Evolutionary conservation across 2,113 vertebrate species (phyloP).

Genomic region (Athene cunicularia): DNA sequence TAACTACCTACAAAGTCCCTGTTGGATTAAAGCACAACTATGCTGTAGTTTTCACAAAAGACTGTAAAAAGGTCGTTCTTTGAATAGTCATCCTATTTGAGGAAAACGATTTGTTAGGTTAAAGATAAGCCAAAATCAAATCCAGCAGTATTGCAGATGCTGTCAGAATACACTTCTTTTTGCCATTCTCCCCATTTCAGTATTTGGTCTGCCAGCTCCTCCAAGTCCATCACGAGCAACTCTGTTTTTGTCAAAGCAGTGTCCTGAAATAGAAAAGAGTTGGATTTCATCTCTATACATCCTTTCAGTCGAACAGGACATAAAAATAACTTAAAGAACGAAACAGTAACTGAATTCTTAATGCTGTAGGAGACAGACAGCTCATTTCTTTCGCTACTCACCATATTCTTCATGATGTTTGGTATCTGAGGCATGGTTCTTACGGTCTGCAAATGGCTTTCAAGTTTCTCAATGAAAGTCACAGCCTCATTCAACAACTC

Average conservation of each 20-base stretch:
- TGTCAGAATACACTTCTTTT: constrained; percentile 47
- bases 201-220: constrained; percentile 80
- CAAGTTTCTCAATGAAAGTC: constrained; percentile 85
- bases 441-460: constrained; percentile 79
- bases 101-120: neutral
- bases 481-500: constrained; percentile 80
- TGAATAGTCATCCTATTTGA: neutral
- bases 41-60: neutral
- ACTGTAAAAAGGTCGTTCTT: neutral
- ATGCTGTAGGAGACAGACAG: neutral
- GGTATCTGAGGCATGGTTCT: constrained; percentile 69
- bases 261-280: constrained; percentile 75
- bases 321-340: neutral
- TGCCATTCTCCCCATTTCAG: constrained; percentile 78
- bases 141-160: constrained; percentile 24
- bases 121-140: constrained; percentile 43
- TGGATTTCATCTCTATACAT: neutral
- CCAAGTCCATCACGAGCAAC: constrained; percentile 74
- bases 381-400: constrained; percentile 68
- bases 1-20: neutral
- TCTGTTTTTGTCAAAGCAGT: constrained; percentile 75
- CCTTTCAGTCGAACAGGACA: neutral
- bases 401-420: constrained; percentile 76
- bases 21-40: neutral
- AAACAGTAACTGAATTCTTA: neutral